Conservation (phyloP, 1,140 invertebrate genomes). For the Anagrus nilaparvatae region DNA sequence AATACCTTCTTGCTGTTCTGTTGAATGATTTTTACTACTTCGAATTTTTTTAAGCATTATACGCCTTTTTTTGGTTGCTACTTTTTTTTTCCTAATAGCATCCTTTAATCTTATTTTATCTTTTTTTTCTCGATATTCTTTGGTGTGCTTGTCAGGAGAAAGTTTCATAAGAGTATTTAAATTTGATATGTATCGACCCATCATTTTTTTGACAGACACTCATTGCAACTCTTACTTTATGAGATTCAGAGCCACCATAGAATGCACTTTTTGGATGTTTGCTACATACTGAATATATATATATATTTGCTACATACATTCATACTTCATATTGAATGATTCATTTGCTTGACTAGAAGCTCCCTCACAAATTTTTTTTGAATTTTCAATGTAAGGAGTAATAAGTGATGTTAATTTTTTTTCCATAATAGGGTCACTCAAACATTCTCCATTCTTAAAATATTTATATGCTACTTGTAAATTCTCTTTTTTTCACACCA, state of each 20-base stretch:
- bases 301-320: too few species aligned
- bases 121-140: slow-evolving; percentile 8
- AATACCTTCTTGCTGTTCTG: slow-evolving; percentile 11
- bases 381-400: slow-evolving; percentile 6
- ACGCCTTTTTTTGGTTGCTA: slow-evolving; percentile 5
- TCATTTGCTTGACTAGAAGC: slow-evolving; percentile 18
- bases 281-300: slow-evolving; percentile 10
- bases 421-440: slow-evolving; percentile 1
- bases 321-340: slow-evolving; percentile 18
- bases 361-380: slow-evolving; percentile 9
- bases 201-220: slow-evolving; percentile 17
- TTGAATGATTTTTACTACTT: slow-evolving; percentile 4
- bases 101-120: not conserved
- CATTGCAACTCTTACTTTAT: slow-evolving; percentile 11
- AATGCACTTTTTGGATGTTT: slow-evolving; percentile 16
- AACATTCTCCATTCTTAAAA: slow-evolving; percentile 7
- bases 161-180: slow-evolving; percentile 7
- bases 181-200: slow-evolving; percentile 9
- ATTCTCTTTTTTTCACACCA: slow-evolving; percentile 2
- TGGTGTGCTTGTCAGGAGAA: slow-evolving; percentile 9
- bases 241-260: slow-evolving; percentile 17
- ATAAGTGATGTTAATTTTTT: slow-evolving; percentile 6
- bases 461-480: slow-evolving; percentile 7
- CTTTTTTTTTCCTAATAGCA: not conserved
- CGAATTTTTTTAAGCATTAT: slow-evolving; percentile 10